Base-by-base conservation (phyloP, 2,113 vertebrate genomes). In the Meriones unguiculatus region DNA sequence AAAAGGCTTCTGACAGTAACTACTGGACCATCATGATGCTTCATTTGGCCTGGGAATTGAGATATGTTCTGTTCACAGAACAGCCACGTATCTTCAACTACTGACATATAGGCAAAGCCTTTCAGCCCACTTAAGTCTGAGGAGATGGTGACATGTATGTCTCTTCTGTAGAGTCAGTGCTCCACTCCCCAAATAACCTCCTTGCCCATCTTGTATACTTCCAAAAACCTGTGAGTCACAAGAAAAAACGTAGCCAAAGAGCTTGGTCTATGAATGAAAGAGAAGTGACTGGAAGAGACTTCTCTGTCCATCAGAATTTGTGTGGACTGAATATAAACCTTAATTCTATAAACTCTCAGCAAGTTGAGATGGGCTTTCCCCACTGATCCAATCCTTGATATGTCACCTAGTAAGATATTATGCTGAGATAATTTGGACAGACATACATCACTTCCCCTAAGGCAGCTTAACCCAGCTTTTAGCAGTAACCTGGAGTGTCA, bases 361-460 rank as follows among this genome's bases (percentile, higher is more conserved):
- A 52, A 64, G 10, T 69, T 91, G 77, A 91, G 50, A 28, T 75
- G 85, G 87, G 88, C 84, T 94, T 94, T 76, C 52, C 65, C 82
- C 78, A 87, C 69, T 90, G 93, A 91, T 67, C 41, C 67, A 52
- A 4, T 57, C 62, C 46, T 89, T 89, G 91, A 77, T 91, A 73
- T 62, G 86, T 91, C 38, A 77, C 65, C 80, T 93, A 82, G 38
- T 67, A n/a, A 52, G 78, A 38, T 81, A 38, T 93, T 81, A 82
- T 50, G 8, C 78, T 78, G 87, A 97, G 50, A 90, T 78, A 11
- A 50, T 95, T 81, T 84, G 62, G 75, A 72, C 30, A 57, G 94
- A 67, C n/a, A 28, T 70, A 80, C 54, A 87, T 87, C 87, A 78
- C 72, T 87, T 94, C 24, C 62, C 2, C 54, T 94, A 87, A 91